Evolutionary conservation across 2,113 vertebrate genomes (phyloP).

Genomic region (Anseranas semipalmata): DNA sequence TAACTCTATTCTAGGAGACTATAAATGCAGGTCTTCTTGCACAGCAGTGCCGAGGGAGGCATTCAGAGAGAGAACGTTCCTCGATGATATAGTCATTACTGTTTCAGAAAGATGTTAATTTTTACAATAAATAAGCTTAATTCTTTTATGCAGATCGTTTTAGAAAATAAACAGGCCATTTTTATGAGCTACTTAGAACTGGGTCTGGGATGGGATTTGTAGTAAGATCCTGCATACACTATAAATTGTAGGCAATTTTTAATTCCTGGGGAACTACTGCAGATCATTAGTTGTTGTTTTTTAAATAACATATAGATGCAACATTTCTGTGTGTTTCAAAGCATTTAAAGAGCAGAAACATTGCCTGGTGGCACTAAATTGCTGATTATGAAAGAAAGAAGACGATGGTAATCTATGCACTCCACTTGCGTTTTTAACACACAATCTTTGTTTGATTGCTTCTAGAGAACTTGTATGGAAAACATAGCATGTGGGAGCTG

Average conservation of each 20-base stretch:
- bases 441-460: background rate
- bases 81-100: conserved; percentile 12
- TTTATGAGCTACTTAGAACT: conserved; percentile 66
- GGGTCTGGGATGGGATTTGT: conserved; percentile 20
- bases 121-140: conserved; percentile 72
- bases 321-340: background rate
- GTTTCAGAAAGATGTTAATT: conserved; percentile 61
- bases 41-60: conserved; percentile 37
- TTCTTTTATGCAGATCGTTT: conserved; percentile 52
- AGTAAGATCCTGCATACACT: background rate
- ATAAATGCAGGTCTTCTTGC: conserved; percentile 23
- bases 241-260: conserved; percentile 24
- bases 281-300: conserved; percentile 3
- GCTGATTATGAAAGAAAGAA: background rate
- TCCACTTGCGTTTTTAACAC: background rate
- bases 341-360: conserved; percentile 9
- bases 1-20: conserved; percentile 57
- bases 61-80: conserved; percentile 31
- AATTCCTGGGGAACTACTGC: conserved; percentile 20
- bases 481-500: background rate
- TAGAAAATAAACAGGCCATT: conserved; percentile 65
- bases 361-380: background rate
- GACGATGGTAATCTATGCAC: rapidly evolving
- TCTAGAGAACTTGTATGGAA: background rate
- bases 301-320: conserved; percentile 39